Conservation (phyloP, 2,113 vertebrate species). For the Pagrus major region DNA sequence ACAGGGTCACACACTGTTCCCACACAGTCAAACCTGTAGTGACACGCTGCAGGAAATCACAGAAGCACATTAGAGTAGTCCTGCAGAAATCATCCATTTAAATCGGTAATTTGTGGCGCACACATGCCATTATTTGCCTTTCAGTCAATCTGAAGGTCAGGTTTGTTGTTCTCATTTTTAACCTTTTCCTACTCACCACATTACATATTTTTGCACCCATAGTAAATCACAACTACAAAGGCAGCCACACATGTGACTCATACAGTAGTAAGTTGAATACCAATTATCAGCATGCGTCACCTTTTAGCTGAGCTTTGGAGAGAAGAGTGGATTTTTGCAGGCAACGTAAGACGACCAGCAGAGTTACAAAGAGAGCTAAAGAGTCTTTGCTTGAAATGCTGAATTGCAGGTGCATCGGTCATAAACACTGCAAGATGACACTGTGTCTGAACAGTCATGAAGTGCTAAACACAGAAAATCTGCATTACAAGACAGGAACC, state of each 20-base stretch:
- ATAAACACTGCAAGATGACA: not conserved
- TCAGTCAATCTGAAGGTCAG: not conserved
- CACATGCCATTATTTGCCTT: not conserved
- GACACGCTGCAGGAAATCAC: not conserved
- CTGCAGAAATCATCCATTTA: not conserved
- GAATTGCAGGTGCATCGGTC: not conserved
- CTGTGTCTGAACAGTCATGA: not conserved
- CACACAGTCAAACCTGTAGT: not conserved
- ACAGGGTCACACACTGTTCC: not conserved
- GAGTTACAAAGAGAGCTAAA: not conserved
- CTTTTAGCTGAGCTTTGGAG: not conserved
- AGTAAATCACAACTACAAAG: conserved; percentile 12
- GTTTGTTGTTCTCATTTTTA: not conserved
- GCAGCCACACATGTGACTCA: conserved; percentile 26
- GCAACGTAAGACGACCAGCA: not conserved
- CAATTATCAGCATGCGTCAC: conserved; percentile 1
- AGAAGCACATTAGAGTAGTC: not conserved
- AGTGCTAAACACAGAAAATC: not conserved
- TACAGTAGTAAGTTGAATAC: not conserved
- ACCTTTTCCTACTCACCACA: not conserved
- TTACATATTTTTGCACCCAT: not conserved
- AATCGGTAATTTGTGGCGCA: not conserved
- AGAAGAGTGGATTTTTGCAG: not conserved
- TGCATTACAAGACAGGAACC: not conserved
- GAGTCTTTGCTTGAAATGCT: not conserved